Evolutionary conservation across 2,888 invertebrate species (phyloP), one percentile per base, ranked within the genome.

Genomic region (Tiliacea citrago): DNA sequence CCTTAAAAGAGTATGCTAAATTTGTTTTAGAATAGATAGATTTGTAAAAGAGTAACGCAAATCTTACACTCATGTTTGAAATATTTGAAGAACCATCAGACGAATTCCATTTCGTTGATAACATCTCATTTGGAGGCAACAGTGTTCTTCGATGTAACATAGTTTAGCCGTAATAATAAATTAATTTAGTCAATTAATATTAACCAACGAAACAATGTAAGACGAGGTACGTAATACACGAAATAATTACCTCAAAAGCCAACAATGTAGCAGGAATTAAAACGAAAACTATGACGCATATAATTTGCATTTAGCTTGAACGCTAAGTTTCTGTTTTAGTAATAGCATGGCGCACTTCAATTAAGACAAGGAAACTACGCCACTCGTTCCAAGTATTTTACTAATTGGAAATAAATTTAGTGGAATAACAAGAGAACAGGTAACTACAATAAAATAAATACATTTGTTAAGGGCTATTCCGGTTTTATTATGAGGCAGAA

Each of bases 321-420:
- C 18, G 42, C 47, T 45, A 63, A 75, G 61, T 85, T n/a, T n/a
- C n/a, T n/a, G n/a, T n/a, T 70, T 68, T 29, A 72, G 83, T 85
- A 72, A 82, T 82, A 69, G 62, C 82, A 55, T 55, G 35, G 81
- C 53, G 77, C 81, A 65, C 58, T 82, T 85, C 71, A 82, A 82
- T 85, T 85, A 85, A 76, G 70, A 77, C 77, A 76, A 77, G 78
- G 86, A 85, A 82, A 82, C 78, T 72, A 76, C 66, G 62, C 35
- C 39, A 81, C 68, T 66, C 55, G 71, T 67, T 82, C 85, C 66
- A 77, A 77, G 82, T 72, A 85, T 82, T 82, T 77, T 67, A 72
- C 86, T 82, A 82, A 85, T 82, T 82, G 83, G 72, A 77, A 82
- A 77, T 77, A 71, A 69, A 85, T 85, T 85, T 45, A 61, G 66